phyloP scores from a whole-genome alignment of 2,888 invertebrate species.

The Ichneumon xanthorius region DNA sequence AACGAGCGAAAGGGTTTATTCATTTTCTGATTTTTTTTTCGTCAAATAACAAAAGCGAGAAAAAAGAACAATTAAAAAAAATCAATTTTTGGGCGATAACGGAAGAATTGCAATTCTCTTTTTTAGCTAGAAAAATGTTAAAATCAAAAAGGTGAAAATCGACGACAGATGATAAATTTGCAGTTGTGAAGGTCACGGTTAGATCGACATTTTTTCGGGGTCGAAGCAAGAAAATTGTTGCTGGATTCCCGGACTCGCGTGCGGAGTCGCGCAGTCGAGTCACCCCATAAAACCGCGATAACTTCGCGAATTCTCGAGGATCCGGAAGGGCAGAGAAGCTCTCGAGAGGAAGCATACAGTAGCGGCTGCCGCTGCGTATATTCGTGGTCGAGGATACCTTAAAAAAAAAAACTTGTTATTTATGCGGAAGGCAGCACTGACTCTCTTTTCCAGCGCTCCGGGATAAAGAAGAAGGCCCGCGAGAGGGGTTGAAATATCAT shows the following conservation, averaged over 20 bases:
- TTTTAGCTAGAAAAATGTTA: neutral
- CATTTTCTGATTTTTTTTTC: neutral
- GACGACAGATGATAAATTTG: conserved; percentile 8
- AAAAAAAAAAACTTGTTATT: conserved; percentile 76
- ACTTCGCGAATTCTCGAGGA: conserved; percentile 64
- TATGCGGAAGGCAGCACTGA: conserved; percentile 72
- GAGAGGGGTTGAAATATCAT: conserved; percentile 79
- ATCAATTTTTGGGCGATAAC: neutral
- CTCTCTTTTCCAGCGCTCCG: conserved; percentile 41
- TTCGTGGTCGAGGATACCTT: conserved; percentile 35
- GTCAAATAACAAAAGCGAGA: neutral
- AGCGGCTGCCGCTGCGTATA: conserved; percentile 18
- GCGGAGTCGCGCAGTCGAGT: conserved; percentile 50
- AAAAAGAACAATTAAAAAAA: neutral
- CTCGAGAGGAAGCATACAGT: conserved; percentile 5
- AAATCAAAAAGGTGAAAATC: neutral
- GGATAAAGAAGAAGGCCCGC: conserved; percentile 37
- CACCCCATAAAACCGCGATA: conserved; percentile 66
- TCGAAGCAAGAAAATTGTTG: conserved; percentile 24
- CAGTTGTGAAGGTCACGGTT: neutral
- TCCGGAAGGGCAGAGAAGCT: conserved; percentile 24
- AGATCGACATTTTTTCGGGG: conserved; percentile 13
- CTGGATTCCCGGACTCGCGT: conserved; percentile 23
- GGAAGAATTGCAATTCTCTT: neutral
- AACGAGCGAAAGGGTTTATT: conserved; percentile 2